phyloP scores from a whole-genome alignment of 1,140 invertebrate species.

The Psilanteris sp. region DNA sequence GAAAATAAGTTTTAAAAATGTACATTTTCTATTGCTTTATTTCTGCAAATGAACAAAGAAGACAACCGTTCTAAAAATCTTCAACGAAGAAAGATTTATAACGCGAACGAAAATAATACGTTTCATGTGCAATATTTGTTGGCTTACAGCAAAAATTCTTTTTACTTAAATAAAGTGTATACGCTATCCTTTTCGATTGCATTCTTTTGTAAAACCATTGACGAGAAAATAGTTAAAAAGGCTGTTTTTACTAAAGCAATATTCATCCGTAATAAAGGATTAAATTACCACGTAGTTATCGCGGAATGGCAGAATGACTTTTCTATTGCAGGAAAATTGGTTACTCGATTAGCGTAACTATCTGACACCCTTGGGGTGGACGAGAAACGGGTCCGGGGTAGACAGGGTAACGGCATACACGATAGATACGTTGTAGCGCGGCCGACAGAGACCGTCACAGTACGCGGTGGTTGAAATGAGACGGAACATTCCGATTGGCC shows the following conservation, averaged over 20 bases:
- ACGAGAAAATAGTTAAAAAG: conserved; percentile 18
- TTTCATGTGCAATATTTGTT: too few species aligned
- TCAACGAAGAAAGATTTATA: too few species aligned
- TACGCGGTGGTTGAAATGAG: conserved; percentile 61
- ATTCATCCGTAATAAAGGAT: conserved; percentile 54
- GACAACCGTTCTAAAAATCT: too few species aligned
- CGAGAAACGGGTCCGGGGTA: background rate
- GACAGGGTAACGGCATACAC: conserved; percentile 30
- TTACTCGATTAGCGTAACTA: conserved; percentile 77
- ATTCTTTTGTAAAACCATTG: too few species aligned
- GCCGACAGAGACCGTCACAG: conserved; percentile 36
- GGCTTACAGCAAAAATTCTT: too few species aligned
- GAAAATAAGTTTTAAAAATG: too few species aligned
- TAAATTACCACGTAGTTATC: conserved; percentile 59
- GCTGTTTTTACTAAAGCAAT: conserved; percentile 45
- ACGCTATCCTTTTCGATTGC: too few species aligned
- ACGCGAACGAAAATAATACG: too few species aligned
- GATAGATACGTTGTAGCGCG: conserved; percentile 47
- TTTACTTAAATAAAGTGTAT: too few species aligned
- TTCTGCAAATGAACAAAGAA: too few species aligned
- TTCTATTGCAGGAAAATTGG: conserved; percentile 75
- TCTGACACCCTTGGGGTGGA: conserved; percentile 67
- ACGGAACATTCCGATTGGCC: conserved; percentile 79
- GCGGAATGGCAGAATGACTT: conserved; percentile 61
- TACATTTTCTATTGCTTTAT: too few species aligned